A percentile compares a stretch with the other conserved stretches of the same genome.
phyloP scores from a whole-genome alignment of 2,113 vertebrate genomes.

The Ptyas mucosa region DNA sequence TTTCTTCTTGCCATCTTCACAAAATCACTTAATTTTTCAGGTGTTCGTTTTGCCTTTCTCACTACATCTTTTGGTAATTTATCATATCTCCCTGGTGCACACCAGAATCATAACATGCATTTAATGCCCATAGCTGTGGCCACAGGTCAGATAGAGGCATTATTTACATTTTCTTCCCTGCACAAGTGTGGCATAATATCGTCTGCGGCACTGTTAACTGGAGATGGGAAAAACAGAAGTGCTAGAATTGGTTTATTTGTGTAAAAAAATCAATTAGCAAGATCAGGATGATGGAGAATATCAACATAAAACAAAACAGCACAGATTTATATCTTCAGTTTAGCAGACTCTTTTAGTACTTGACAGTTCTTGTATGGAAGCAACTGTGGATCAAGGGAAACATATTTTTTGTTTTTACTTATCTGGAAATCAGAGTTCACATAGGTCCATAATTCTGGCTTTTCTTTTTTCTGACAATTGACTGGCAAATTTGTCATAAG shows the following conservation, averaged over 20 bases:
- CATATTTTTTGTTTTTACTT: conserved; percentile 8
- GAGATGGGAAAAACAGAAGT: conserved; percentile 63
- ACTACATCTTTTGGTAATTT: neutral
- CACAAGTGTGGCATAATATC: conserved; percentile 72
- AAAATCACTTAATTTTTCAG: neutral
- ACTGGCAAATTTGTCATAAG: conserved; percentile 30
- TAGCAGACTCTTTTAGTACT: conserved; percentile 1
- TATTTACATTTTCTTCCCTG: conserved; percentile 74
- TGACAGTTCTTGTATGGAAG: conserved; percentile 44
- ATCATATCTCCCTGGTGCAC: neutral
- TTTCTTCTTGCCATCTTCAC: neutral
- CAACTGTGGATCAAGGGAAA: conserved; percentile 31
- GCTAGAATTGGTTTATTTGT: conserved; percentile 62
- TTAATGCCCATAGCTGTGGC: conserved; percentile 22
- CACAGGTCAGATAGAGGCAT: conserved; percentile 60
- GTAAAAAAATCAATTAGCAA: conserved; percentile 63
- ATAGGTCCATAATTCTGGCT: neutral
- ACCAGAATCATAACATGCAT: conserved; percentile 24
- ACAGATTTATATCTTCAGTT: conserved; percentile 39
- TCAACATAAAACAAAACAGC: conserved; percentile 41
- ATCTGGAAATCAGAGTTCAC: conserved; percentile 29
- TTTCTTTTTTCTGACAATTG: conserved; percentile 31
- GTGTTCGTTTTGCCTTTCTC: conserved; percentile 31
- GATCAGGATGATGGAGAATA: conserved; percentile 19
- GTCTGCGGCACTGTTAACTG: conserved; percentile 63